Percentiles rank a stretch among this genome's conserved stretches.
Evolutionary conservation across 2,797 vertebrate species (phyloP).

Genomic region (Mionectes olivaceus): DNA sequence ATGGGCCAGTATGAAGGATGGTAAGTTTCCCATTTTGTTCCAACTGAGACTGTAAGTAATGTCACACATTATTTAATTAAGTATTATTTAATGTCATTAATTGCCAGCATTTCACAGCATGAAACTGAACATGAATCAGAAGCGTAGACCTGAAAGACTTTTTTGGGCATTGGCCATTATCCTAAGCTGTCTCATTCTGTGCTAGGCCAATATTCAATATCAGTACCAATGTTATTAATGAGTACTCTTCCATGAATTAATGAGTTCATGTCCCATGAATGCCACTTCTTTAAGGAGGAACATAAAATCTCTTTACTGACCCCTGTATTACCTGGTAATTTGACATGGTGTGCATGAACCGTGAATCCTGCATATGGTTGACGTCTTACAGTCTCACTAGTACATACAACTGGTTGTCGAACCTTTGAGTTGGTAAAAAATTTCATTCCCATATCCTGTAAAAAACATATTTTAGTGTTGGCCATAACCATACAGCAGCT

Average conservation of each 20-base stretch:
- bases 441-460: conserved; percentile 76
- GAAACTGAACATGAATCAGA: not conserved
- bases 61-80: not conserved
- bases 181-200: not conserved
- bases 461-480: not conserved
- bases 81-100: not conserved
- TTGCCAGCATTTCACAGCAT: not conserved
- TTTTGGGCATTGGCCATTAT: not conserved
- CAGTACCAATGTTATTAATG: not conserved
- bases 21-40: not conserved
- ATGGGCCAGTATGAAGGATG: not conserved
- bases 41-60: not conserved
- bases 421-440: conserved; percentile 76
- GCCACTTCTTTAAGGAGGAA: not conserved
- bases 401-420: conserved; percentile 72
- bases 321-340: conserved; percentile 26
- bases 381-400: conserved; percentile 23
- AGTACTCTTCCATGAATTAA: not conserved
- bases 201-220: not conserved
- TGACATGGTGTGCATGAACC: not conserved
- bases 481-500: not conserved
- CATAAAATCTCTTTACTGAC: not conserved
- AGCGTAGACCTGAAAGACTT: not conserved
- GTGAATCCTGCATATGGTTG: not conserved
- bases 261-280: not conserved